Percentiles rank a stretch among this genome's conserved stretches.
Evolutionary conservation across 1,140 invertebrate species (phyloP).

Genomic region (Leguminivora glycinivorella): DNA sequence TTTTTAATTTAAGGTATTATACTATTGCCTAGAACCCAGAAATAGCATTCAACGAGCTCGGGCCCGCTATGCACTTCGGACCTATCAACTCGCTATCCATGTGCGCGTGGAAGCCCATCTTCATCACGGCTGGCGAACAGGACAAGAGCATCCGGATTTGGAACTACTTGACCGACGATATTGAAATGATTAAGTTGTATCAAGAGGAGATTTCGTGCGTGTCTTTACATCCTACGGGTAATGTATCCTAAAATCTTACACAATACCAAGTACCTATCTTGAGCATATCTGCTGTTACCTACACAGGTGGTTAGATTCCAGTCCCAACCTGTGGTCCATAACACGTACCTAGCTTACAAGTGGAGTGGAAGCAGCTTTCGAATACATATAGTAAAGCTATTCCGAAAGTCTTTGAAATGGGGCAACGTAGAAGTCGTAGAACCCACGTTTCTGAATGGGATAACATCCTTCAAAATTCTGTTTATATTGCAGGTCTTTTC

Average conservation of each 20-base stretch:
- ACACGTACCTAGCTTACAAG: too few species aligned
- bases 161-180: constrained; percentile 90
- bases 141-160: constrained; percentile 93
- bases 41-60: constrained; percentile 79
- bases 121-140: constrained; percentile 89
- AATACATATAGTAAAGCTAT: too few species aligned
- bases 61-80: constrained; percentile 89
- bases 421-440: too few species aligned
- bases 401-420: too few species aligned
- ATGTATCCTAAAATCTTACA: constrained; percentile 3
- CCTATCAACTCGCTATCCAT: constrained; percentile 88
- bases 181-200: constrained; percentile 90
- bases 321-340: too few species aligned
- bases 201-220: constrained; percentile 89
- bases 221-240: constrained; percentile 87
- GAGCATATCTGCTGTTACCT: too few species aligned
- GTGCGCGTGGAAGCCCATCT: constrained; percentile 93
- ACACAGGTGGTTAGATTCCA: too few species aligned
- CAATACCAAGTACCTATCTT: too few species aligned
- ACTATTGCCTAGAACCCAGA: constrained; percentile 67
- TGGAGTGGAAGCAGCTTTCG: too few species aligned
- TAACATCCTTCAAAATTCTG: constrained; percentile 25
- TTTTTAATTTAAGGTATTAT: too few species aligned
- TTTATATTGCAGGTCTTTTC: constrained; percentile 83
- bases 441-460: too few species aligned